These are phyloP conservation scores for Brachypteracias leptosomus DNA, from an alignment of 2,113 vertebrate genomes.

Conservation along the genomic window DNA sequence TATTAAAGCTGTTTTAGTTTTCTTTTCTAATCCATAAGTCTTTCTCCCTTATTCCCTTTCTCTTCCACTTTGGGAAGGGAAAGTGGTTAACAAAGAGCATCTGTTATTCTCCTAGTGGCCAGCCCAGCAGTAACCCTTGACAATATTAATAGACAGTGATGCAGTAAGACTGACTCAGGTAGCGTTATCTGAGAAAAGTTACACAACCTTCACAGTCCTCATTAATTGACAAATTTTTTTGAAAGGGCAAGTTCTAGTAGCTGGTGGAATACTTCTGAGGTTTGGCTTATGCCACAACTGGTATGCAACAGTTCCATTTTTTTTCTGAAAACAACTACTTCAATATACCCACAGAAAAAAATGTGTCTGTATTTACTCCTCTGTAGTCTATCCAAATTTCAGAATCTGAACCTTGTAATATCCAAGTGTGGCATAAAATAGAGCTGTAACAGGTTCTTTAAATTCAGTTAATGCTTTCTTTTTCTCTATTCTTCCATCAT, in stretches of 20 bases:
- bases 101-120: no score
- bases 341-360: neutral
- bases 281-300: neutral
- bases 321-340: neutral
- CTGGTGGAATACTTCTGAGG: neutral
- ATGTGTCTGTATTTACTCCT: neutral
- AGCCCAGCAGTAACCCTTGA: no score
- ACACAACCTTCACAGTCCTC: neutral
- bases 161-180: neutral
- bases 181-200: neutral
- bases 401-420: neutral
- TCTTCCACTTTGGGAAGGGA: no score
- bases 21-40: no score
- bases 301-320: neutral
- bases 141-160: neutral
- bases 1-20: no score
- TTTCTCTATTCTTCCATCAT: neutral
- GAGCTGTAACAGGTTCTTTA: neutral
- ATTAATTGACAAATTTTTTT: neutral
- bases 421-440: neutral
- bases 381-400: neutral
- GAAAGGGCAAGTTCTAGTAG: neutral
- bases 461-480: neutral
- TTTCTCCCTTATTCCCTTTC: no score
- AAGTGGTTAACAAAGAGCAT: no score